These are phyloP conservation scores for Drosophila grimshawi DNA, from an alignment of 1,140 invertebrate genomes.

Conservation along the genomic window DNA sequence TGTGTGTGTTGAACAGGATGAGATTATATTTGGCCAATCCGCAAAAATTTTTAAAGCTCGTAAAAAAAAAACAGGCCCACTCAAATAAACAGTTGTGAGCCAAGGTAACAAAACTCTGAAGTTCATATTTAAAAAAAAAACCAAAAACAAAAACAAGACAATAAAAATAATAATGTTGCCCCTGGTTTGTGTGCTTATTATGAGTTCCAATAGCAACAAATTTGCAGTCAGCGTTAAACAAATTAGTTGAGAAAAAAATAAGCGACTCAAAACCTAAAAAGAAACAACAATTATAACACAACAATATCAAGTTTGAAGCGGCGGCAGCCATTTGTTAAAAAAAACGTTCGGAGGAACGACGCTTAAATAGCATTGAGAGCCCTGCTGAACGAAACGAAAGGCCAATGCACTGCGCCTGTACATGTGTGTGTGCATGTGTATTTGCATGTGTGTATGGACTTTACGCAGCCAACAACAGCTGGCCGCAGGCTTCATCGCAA, in stretches of 20 bases:
- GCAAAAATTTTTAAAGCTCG: conserved; percentile 25
- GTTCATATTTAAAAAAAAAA: conserved; percentile 45
- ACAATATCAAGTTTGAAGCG: conserved; percentile 74
- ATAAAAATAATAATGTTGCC: conserved; percentile 49
- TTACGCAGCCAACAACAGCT: conserved; percentile 68
- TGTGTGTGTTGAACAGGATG: conserved; percentile 34
- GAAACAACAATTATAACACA: conserved; percentile 48
- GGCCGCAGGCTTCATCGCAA: conserved; percentile 50
- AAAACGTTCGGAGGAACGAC: conserved; percentile 48
- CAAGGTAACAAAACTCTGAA: conserved; percentile 47
- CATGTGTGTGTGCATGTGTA: no score
- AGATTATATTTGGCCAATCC: conserved; percentile 32
- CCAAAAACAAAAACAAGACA: conserved; percentile 20
- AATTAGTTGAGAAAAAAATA: conserved; percentile 63
- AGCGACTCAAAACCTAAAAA: conserved; percentile 38
- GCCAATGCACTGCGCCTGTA: conserved; percentile 70
- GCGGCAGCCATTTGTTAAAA: conserved; percentile 59
- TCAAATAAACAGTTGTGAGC: conserved; percentile 35
- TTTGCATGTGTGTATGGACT: conserved; percentile 15
- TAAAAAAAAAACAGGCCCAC: conserved; percentile 30
- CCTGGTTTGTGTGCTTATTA: conserved; percentile 33
- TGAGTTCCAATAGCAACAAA: conserved; percentile 61
- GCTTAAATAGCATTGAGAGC: conserved; percentile 78
- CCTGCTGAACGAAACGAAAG: conserved; percentile 67
- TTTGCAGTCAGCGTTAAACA: conserved; percentile 70